Conservation (phyloP, 2,797 vertebrate species). For the Microctenopoma steveboyesi region DNA sequence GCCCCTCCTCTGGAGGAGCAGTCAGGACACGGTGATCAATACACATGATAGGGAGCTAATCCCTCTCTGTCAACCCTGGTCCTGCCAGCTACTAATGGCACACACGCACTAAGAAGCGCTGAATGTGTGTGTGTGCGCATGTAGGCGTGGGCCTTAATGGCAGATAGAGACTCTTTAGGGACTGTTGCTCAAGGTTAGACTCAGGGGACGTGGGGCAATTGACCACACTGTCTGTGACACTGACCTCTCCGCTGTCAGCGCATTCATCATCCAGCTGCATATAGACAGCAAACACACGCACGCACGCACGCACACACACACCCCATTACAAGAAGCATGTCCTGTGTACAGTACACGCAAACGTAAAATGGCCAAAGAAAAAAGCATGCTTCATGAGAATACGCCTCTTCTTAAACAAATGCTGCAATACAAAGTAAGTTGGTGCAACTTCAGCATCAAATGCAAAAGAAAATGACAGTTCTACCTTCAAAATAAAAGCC, state of each 20-base stretch:
- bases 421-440: constrained; percentile 21
- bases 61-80: constrained; percentile 80
- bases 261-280: constrained; percentile 82
- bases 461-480: constrained; percentile 29
- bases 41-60: constrained; percentile 86
- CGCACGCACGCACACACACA: constrained; percentile 16
- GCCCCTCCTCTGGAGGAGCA: constrained; percentile 61
- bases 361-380: constrained; percentile 13
- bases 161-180: constrained; percentile 80
- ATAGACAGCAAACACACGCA: constrained; percentile 17
- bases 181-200: constrained; percentile 78
- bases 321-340: constrained; percentile 8
- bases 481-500: constrained; percentile 51
- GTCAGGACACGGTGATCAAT: constrained; percentile 81
- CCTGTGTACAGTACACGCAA: background rate
- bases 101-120: constrained; percentile 65
- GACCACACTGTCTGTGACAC: constrained; percentile 83
- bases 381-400: background rate
- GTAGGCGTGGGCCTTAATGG: constrained; percentile 64
- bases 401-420: constrained; percentile 7
- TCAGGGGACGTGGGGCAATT: constrained; percentile 78
- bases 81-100: constrained; percentile 82
- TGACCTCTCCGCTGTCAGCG: constrained; percentile 77
- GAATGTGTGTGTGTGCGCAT: constrained; percentile 16
- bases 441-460: constrained; percentile 34